These are phyloP conservation scores for Eubucco bourcierii DNA, from an alignment of 2,113 vertebrate species.

Conservation along the genomic window DNA sequence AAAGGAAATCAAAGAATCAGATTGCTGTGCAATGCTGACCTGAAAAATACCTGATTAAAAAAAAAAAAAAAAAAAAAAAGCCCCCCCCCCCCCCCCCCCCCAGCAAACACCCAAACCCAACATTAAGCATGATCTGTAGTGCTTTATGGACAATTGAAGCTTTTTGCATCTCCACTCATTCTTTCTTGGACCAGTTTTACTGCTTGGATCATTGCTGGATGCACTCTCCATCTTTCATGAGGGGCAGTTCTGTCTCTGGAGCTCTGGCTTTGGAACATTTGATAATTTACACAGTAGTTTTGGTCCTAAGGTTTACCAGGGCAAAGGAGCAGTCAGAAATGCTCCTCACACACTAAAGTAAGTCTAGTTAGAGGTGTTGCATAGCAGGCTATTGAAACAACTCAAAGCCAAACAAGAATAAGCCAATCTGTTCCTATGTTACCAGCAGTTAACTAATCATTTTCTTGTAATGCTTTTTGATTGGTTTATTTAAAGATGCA, in stretches of 20 bases:
- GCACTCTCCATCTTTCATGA: background rate
- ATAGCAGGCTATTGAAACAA: background rate
- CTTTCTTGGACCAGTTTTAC: background rate
- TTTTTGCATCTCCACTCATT: background rate
- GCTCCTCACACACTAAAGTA: background rate
- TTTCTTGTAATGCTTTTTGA: background rate
- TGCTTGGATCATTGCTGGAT: background rate
- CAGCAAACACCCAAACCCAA: background rate
- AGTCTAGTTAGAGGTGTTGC: background rate
- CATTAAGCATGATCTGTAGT: background rate
- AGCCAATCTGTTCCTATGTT: background rate
- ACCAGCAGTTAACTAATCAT: background rate
- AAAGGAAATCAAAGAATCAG: background rate
- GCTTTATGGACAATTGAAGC: background rate
- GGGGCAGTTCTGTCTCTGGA: background rate
- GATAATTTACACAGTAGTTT: background rate
- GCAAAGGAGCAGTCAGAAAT: background rate
- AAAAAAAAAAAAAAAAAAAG: background rate
- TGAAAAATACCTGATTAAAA: background rate
- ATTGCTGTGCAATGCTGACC: background rate
- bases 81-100: accelerated
- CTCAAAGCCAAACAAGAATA: background rate
- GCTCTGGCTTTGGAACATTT: background rate
- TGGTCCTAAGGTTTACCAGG: background rate
- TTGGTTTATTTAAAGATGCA: background rate